phyloP scores from a whole-genome alignment of 2,888 invertebrate genomes.

The Chrysodeixis includens region DNA sequence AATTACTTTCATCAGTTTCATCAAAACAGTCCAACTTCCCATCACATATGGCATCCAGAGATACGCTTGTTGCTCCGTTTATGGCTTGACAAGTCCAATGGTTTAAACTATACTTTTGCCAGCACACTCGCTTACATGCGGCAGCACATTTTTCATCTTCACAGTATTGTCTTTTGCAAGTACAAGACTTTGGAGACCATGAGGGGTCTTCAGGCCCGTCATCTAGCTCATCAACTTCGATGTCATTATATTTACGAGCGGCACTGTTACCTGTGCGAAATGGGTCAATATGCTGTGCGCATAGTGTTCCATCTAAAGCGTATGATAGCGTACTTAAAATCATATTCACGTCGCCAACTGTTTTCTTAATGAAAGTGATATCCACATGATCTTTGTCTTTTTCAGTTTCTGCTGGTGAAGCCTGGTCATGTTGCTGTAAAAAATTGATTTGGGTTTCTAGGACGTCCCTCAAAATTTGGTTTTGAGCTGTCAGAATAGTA shows the following conservation, averaged over 20 bases:
- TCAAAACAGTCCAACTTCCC: conserved; percentile 82
- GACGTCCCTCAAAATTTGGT: conserved; percentile 61
- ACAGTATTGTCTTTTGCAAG: conserved; percentile 68
- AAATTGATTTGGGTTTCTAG: conserved; percentile 67
- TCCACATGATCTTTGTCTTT: conserved; percentile 21
- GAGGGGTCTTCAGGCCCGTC: conserved; percentile 29
- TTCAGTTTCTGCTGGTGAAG: conserved; percentile 16
- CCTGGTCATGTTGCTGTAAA: conserved; percentile 54
- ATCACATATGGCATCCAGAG: conserved; percentile 75
- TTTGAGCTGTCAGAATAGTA: conserved; percentile 61
- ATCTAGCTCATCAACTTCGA: conserved; percentile 31
- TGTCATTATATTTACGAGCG: conserved; percentile 35
- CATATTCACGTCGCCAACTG: conserved; percentile 64
- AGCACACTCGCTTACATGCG: conserved; percentile 72
- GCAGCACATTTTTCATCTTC: conserved; percentile 60
- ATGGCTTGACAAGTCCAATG: conserved; percentile 73
- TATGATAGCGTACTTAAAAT: conserved; percentile 68
- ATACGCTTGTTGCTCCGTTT: conserved; percentile 60
- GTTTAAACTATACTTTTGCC: conserved; percentile 68
- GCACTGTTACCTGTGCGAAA: neutral
- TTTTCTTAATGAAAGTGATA: conserved; percentile 44
- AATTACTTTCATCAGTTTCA: conserved; percentile 76
- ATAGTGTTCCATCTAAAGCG: conserved; percentile 68
- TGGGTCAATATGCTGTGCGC: conserved; percentile 47
- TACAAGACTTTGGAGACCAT: conserved; percentile 65